Conservation (phyloP, 2,113 vertebrate species). For the Saccopteryx leptura region DNA sequence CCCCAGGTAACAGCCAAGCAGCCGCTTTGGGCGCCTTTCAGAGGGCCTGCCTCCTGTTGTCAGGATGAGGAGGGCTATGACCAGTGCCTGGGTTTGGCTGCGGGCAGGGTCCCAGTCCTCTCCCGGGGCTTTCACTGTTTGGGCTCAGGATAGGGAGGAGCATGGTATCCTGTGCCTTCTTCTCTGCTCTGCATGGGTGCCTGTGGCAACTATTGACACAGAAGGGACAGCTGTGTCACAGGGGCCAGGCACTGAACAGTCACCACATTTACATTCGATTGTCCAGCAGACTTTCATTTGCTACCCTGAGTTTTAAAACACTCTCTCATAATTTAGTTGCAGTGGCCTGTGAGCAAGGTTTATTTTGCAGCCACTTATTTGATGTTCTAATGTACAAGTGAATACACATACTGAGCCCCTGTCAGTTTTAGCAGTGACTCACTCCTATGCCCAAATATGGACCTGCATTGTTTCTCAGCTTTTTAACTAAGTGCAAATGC, state of each 20-base stretch:
- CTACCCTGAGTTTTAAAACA: background rate
- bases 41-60: background rate
- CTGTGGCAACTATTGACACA: background rate
- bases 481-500: too few species aligned
- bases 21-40: background rate
- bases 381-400: constrained; percentile 63
- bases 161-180: rapidly evolving
- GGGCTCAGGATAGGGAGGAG: background rate
- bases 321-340: rapidly evolving
- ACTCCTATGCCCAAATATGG: background rate
- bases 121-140: rapidly evolving
- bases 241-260: constrained; percentile 22
- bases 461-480: background rate
- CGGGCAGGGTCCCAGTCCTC: too few species aligned
- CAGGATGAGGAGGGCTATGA: background rate
- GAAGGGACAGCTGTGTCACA: background rate
- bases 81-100: rapidly evolving
- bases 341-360: constrained; percentile 42
- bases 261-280: background rate
- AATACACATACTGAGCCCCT: constrained; percentile 65
- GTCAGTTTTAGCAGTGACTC: constrained; percentile 50
- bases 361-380: constrained; percentile 54
- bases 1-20: rapidly evolving
- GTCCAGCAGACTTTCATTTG: background rate
- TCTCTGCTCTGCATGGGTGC: background rate